Evolutionary conservation across 2,113 vertebrate species (phyloP).

Genomic region (Coreoperca whiteheadi): DNA sequence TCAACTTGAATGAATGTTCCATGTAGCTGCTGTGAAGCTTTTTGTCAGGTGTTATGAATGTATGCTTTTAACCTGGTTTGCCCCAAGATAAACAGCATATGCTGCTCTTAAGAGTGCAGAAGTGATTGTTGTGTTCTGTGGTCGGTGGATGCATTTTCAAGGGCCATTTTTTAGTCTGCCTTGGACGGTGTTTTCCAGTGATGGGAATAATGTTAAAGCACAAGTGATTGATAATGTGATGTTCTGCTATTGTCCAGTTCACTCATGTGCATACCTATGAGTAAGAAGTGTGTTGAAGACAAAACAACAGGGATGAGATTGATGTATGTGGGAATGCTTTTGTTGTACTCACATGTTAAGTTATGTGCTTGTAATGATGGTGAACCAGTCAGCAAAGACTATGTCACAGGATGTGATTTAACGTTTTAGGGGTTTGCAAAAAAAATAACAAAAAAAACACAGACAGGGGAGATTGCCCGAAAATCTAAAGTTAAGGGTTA

Average conservation of each 20-base stretch:
- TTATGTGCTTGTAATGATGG: conserved; percentile 72
- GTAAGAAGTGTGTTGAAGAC: conserved; percentile 53
- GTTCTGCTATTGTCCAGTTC: conserved; percentile 69
- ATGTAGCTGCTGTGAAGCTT: conserved; percentile 65
- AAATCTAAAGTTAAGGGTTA: conserved; percentile 34
- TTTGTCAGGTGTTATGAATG: conserved; percentile 62
- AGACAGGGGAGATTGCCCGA: conserved; percentile 36
- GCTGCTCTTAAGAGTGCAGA: conserved; percentile 29
- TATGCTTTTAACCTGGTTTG: conserved; percentile 58
- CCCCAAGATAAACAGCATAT: conserved; percentile 25
- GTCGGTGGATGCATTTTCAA: conserved; percentile 36
- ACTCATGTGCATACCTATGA: conserved; percentile 59
- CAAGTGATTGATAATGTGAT: conserved; percentile 71
- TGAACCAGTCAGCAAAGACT: conserved; percentile 55
- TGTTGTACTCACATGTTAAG: conserved; percentile 67
- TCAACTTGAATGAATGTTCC: conserved; percentile 48
- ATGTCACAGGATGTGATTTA: conserved; percentile 42
- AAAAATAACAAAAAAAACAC: conserved; percentile 36
- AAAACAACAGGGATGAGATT: conserved; percentile 47
- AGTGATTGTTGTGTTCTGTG: conserved; percentile 39
- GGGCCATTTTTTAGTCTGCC: conserved; percentile 46
- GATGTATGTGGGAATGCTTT: conserved; percentile 71
- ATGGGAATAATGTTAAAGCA: conserved; percentile 64
- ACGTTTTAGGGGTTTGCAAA: conserved; percentile 41
- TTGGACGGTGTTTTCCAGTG: conserved; percentile 21